Evolutionary conservation across 2,797 vertebrate species (phyloP), one percentile per base, ranked within the genome.

Genomic region (Leucoraja ocellata): DNA sequence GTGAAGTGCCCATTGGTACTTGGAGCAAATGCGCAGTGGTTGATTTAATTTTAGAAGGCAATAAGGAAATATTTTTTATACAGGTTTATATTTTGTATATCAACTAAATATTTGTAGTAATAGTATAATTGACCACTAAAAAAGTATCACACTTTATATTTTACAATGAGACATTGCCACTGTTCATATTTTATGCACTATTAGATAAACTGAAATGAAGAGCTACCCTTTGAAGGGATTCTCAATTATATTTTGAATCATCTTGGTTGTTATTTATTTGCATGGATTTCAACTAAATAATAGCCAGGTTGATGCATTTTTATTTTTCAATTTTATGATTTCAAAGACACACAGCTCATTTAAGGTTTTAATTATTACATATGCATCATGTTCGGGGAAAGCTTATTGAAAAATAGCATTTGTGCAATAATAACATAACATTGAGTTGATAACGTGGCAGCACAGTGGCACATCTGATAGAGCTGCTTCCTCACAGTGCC

Each of bases 21-120:
- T 36, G 76, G 39, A 74, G 71, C 71, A 92, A 76, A 54, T 28
- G 28, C 58, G 39, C 90, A 76, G 36, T 58, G 23, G 36, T 58
- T 76, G 90, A 76, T 76, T 92, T 92, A 92, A 28, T 92, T 92
- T 92, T 58, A n/a, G 73, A 68, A 92, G 71, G 32, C 13, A 46
- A 76, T 9, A 92, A 71, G 90, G 54, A 92, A 54, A 74, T 92
- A 76, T 28, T 73, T 46, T 25, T 58, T 13, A 25, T 54, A 32
- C 21, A 28, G 21, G 11, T 92, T 92, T 46, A 28, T 92, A 28
- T 74, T 92, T 58, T 54, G 9, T 14, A 91, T 28, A 91, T 54
- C 11, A 13, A 74, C 14, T 91, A 74, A 25, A 73, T 71, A 46
- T 28, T 23, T 25, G 65, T 46, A 14, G 13, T 73, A 74, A 2